phyloP scores from a whole-genome alignment of 1,140 invertebrate species.

The Lerema accius region DNA sequence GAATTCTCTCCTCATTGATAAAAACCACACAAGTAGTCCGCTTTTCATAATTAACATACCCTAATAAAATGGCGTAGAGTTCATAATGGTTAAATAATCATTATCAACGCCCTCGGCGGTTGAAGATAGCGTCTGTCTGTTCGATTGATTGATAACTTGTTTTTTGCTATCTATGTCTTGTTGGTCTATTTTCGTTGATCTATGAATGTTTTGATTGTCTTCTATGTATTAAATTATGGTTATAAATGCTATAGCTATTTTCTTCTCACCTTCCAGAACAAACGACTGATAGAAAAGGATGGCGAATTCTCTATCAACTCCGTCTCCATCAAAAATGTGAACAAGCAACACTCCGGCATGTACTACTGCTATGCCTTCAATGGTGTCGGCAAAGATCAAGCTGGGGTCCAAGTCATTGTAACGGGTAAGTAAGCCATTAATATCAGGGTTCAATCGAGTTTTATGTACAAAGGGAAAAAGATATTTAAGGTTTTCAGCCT shows the following conservation, averaged over 20 bases:
- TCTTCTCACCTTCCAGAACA: constrained; percentile 52
- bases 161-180: constrained; percentile 14
- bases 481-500: no score
- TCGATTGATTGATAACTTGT: constrained; percentile 11
- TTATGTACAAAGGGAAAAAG: no score
- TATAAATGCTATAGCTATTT: not conserved
- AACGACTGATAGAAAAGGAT: constrained; percentile 57
- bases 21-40: not conserved
- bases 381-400: constrained; percentile 42
- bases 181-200: not conserved
- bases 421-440: no score
- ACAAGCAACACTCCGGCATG: constrained; percentile 49
- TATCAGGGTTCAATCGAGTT: no score
- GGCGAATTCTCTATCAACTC: constrained; percentile 53
- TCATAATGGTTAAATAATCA: not conserved
- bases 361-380: constrained; percentile 71
- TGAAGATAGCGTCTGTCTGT: constrained; percentile 25
- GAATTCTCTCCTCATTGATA: not conserved
- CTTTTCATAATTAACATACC: not conserved
- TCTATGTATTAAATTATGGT: not conserved
- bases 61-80: not conserved
- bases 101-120: constrained; percentile 10
- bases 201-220: not conserved
- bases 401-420: constrained; percentile 44
- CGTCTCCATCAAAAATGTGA: constrained; percentile 53